These are phyloP conservation scores for Leptinotarsa juncta DNA, from an alignment of 2,888 invertebrate genomes.

Conservation along the genomic window DNA sequence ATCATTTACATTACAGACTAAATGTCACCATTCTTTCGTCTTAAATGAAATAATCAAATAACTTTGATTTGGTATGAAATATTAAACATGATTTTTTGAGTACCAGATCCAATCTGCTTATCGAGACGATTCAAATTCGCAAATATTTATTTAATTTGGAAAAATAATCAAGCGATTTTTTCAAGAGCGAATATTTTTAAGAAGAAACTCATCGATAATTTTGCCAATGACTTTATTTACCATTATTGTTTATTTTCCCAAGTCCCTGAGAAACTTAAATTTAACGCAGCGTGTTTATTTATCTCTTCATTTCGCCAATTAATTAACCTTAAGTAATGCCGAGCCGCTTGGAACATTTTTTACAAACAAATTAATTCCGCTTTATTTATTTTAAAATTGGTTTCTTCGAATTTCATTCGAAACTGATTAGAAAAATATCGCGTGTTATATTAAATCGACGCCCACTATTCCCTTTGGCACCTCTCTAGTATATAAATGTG, in stretches of 20 bases:
- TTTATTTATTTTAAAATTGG: constrained; percentile 6
- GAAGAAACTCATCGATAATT: too few species aligned
- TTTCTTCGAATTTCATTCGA: constrained; percentile 1
- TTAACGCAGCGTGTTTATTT: not conserved
- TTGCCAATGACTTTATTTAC: not conserved
- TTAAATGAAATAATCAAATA: too few species aligned
- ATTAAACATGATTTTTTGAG: too few species aligned
- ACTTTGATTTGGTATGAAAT: too few species aligned
- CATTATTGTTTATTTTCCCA: not conserved
- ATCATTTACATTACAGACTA: too few species aligned
- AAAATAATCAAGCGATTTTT: too few species aligned
- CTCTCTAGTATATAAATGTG: not conserved
- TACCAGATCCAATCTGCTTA: too few species aligned
- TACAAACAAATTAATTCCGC: not conserved
- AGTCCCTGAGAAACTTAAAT: not conserved
- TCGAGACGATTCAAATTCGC: too few species aligned
- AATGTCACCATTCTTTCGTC: too few species aligned
- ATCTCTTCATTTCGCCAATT: not conserved
- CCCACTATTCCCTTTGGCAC: not conserved
- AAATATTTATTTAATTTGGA: too few species aligned
- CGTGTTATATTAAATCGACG: not conserved
- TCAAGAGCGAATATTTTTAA: too few species aligned
- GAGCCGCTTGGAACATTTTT: not conserved
- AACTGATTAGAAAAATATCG: not conserved
- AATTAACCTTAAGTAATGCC: not conserved